phyloP scores from a whole-genome alignment of 2,888 invertebrate genomes.

The Melanostoma mellinum region DNA sequence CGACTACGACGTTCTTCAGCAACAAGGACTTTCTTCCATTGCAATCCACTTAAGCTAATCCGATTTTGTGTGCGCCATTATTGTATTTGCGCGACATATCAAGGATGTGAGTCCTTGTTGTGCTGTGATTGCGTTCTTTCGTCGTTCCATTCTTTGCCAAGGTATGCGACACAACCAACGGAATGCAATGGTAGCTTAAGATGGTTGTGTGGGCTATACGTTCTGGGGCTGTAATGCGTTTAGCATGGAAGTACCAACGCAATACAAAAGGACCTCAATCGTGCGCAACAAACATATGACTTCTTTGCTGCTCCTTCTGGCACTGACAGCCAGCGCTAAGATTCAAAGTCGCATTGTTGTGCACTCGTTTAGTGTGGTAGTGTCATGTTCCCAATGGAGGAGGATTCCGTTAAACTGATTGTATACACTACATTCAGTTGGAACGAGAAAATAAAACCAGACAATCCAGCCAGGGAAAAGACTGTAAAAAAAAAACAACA shows the following conservation, averaged over 20 bases:
- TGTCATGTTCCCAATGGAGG: constrained; percentile 36
- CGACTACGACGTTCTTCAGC: constrained; percentile 15
- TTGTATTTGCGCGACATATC: constrained; percentile 72
- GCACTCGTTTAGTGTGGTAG: constrained; percentile 37
- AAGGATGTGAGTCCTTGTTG: constrained; percentile 70
- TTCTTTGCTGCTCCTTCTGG: constrained; percentile 52
- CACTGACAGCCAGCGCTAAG: constrained; percentile 53
- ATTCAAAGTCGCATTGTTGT: constrained; percentile 60
- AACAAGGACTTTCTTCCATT: constrained; percentile 61
- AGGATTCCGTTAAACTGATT: constrained; percentile 60
- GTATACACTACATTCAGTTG: constrained; percentile 31
- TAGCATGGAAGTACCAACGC: constrained; percentile 8
- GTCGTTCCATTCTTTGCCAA: constrained; percentile 24
- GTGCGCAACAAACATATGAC: constrained; percentile 62
- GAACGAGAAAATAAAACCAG: constrained; percentile 2
- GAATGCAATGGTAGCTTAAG: constrained; percentile 45
- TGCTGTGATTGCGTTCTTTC: constrained; percentile 70
- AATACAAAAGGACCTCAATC: constrained; percentile 67
- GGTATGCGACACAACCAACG: constrained; percentile 49
- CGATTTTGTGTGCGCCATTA: constrained; percentile 72
- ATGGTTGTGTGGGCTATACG: not conserved
- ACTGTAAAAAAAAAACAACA: not conserved
- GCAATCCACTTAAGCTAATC: constrained; percentile 73
- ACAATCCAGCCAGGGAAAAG: not conserved
- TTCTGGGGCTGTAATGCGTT: constrained; percentile 40